Percentiles rank a stretch among this genome's conserved stretches.
phyloP scores from a whole-genome alignment of 2,113 vertebrate species.

The Heteronetta atricapilla region DNA sequence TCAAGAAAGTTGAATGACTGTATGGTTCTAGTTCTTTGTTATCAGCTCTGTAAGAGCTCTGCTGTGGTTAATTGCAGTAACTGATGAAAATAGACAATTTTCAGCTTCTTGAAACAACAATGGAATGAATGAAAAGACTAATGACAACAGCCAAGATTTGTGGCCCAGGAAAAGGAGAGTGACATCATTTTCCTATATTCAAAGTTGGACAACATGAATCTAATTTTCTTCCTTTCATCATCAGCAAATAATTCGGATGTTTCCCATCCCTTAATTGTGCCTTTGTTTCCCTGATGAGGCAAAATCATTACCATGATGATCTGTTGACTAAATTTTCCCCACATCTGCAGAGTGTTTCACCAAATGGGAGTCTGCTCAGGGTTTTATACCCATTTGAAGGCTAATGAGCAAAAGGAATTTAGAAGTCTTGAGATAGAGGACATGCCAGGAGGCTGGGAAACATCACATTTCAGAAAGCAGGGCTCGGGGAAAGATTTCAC shows the following conservation, averaged over 20 bases:
- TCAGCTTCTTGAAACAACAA: conserved; percentile 36
- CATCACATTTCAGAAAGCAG: not conserved
- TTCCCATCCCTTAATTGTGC: conserved; percentile 50
- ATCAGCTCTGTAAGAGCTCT: not conserved
- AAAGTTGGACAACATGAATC: conserved; percentile 64
- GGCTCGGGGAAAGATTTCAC: not conserved
- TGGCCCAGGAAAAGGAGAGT: not conserved
- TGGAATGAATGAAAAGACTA: conserved; percentile 17
- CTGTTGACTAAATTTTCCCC: conserved; percentile 49
- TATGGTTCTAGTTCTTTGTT: not conserved
- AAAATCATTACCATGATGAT: conserved; percentile 4
- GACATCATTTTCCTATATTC: conserved; percentile 61
- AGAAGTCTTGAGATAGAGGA: not conserved
- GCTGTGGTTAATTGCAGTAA: not conserved
- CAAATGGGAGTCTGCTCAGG: not conserved
- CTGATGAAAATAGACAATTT: conserved; percentile 42
- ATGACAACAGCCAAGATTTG: conserved; percentile 17
- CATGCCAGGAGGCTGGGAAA: not conserved
- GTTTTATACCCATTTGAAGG: not conserved
- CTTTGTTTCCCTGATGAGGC: conserved; percentile 40
- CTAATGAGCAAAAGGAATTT: not conserved
- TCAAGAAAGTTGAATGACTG: not conserved
- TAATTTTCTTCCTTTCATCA: conserved; percentile 64
- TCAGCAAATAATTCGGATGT: conserved; percentile 52
- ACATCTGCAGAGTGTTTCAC: conserved; percentile 43